Evolutionary conservation across 2,888 invertebrate genomes (phyloP), one percentile per base, ranked within the genome.

Genomic region (Luperina nickerlii): DNA sequence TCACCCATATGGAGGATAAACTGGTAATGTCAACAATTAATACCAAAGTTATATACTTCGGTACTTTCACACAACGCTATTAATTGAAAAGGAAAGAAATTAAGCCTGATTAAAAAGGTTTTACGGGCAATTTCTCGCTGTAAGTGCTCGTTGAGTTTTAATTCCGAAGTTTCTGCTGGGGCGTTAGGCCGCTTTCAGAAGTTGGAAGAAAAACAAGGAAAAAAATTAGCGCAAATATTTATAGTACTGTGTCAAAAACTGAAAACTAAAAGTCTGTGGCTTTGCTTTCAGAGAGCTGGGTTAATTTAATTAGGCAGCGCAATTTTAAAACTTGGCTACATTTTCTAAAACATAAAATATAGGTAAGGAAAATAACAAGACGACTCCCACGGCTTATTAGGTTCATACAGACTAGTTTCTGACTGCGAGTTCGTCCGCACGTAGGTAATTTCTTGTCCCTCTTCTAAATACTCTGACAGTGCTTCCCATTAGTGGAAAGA

Each of bases 31-130:
- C 13, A 45, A 13, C 13, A 48, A 48, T 13, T 13, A 45, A 45
- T 45, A 45, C 13, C 45, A 45, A 13, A 45, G 45, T 45, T 45
- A 45, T n/a, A 3, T 48, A 48, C 45, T 73, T 76, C 57, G 20
- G 54, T 57, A 69, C 74, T 71, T 66, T 70, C 27, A 72, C 54
- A 71, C 11, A 69, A 48, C 9, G 74, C 48, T 60, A 72, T 72
- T 85, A 70, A 70, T 73, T 78, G 73, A 69, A 13, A 81, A 78
- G 63, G 15, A 68, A 85, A 74, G n/a, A 83, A 82, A 79, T 57
- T 72, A 73, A 85, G 82, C 78, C 78, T 87, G 76, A 87, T 87
- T 85, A 85, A 85, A 86, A 82, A 71, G 69, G 38, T 78, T 87
- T 85, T 78, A 85, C 73, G 76, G 48, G 62, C 85, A 79, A 78